Percentiles rank a stretch among this genome's conserved stretches.
These are phyloP conservation scores for Limenitis camilla DNA, from an alignment of 2,888 invertebrate genomes.

Conservation along the genomic window DNA sequence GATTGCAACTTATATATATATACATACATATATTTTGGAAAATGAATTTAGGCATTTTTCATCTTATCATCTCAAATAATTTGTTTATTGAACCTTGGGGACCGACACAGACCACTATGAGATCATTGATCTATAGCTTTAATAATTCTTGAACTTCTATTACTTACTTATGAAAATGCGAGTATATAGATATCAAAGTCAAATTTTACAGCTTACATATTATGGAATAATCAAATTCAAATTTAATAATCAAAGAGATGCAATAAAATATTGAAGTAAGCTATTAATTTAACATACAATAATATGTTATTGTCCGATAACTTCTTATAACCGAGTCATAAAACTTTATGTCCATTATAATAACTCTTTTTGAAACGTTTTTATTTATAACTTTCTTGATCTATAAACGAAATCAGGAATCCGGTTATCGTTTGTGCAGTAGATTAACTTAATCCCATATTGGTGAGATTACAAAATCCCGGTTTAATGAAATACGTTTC, in stretches of 20 bases:
- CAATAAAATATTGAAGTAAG: slow-evolving; percentile 3
- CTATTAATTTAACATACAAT: slow-evolving; percentile 1
- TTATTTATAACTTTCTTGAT: background rate
- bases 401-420: slow-evolving; percentile 1
- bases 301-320: background rate
- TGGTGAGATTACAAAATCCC: slow-evolving; percentile 46
- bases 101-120: too few species aligned
- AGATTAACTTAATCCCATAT: slow-evolving; percentile 44
- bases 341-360: background rate
- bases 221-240: background rate
- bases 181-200: background rate
- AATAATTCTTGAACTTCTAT: too few species aligned
- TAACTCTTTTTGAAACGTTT: background rate
- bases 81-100: too few species aligned
- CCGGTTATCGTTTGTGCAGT: slow-evolving; percentile 2
- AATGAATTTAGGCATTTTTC: too few species aligned
- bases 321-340: background rate
- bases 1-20: too few species aligned
- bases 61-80: too few species aligned
- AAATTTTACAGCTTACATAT: too few species aligned
- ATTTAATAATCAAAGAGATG: background rate
- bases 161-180: too few species aligned
- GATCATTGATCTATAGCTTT: too few species aligned
- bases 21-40: too few species aligned
- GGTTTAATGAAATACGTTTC: slow-evolving; percentile 39